Evolutionary conservation across 2,113 vertebrate genomes (phyloP).

Genomic region (Periophthalmus modestus): DNA sequence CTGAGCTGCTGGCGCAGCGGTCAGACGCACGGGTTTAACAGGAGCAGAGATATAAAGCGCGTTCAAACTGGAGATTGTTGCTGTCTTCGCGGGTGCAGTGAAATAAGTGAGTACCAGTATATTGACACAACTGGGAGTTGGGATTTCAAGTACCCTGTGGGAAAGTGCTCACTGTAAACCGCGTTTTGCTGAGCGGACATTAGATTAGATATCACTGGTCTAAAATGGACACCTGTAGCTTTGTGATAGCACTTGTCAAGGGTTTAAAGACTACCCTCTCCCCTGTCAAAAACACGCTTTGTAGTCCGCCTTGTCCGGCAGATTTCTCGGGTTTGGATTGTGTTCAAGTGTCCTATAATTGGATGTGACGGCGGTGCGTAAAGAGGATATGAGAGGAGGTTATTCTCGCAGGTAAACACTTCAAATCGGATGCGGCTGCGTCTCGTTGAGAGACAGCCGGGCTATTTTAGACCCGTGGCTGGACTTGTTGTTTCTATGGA

Average conservation of each 20-base stretch:
- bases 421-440: slow-evolving; percentile 30
- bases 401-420: slow-evolving; percentile 41
- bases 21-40: not conserved
- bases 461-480: not conserved
- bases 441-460: slow-evolving; percentile 27
- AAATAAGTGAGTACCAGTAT: not conserved
- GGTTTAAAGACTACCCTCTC: slow-evolving; percentile 3
- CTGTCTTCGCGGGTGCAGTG: slow-evolving; percentile 39
- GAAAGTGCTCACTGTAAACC: not conserved
- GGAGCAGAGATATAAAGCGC: not conserved
- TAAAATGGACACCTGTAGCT: slow-evolving; percentile 67
- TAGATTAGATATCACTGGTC: slow-evolving; percentile 20
- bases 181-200: slow-evolving; percentile 31
- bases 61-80: not conserved
- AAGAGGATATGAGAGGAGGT: slow-evolving; percentile 58
- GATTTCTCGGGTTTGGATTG: not conserved
- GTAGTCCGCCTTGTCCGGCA: not conserved
- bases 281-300: slow-evolving; percentile 9
- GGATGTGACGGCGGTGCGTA: slow-evolving; percentile 60
- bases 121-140: not conserved
- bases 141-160: not conserved
- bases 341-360: slow-evolving; percentile 40
- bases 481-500: not conserved
- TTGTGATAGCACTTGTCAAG: slow-evolving; percentile 24
- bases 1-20: not conserved